phyloP scores from a whole-genome alignment of 1,140 invertebrate species.

The Drosophila setifemur region DNA sequence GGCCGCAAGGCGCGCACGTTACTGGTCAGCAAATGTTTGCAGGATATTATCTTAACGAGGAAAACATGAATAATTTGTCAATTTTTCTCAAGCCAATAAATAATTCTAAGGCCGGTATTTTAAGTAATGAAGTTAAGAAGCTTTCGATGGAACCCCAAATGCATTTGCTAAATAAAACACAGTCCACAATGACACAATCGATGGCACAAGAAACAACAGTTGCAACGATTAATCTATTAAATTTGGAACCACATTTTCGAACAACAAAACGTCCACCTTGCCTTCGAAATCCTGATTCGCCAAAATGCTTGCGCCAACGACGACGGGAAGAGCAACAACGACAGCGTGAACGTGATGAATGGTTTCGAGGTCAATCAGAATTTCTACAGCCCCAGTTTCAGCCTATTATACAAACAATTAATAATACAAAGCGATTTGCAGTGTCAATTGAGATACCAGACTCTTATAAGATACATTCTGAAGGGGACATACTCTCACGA shows the following conservation, averaged over 20 bases:
- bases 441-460: constrained; percentile 78
- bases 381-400: constrained; percentile 63
- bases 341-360: constrained; percentile 68
- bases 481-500: constrained; percentile 55
- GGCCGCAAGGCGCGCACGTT: constrained; percentile 33
- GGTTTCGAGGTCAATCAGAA: constrained; percentile 66
- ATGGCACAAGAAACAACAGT: background rate
- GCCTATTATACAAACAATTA: constrained; percentile 69
- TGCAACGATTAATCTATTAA: constrained; percentile 12
- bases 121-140: constrained; percentile 14
- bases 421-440: constrained; percentile 72
- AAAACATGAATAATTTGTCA: constrained; percentile 32
- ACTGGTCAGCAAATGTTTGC: constrained; percentile 53
- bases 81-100: constrained; percentile 36
- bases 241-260: constrained; percentile 28
- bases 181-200: constrained; percentile 22
- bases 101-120: background rate
- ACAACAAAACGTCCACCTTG: constrained; percentile 64
- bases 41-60: constrained; percentile 64
- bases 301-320: constrained; percentile 66
- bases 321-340: constrained; percentile 69
- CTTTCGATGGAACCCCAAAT: constrained; percentile 65
- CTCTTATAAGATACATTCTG: constrained; percentile 59
- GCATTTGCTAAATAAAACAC: constrained; percentile 60
- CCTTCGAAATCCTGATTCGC: constrained; percentile 69